A percentile compares a stretch with the other conserved stretches of the same genome.
phyloP scores from a whole-genome alignment of 2,888 invertebrate species.

The Boloria euphrosyne region DNA sequence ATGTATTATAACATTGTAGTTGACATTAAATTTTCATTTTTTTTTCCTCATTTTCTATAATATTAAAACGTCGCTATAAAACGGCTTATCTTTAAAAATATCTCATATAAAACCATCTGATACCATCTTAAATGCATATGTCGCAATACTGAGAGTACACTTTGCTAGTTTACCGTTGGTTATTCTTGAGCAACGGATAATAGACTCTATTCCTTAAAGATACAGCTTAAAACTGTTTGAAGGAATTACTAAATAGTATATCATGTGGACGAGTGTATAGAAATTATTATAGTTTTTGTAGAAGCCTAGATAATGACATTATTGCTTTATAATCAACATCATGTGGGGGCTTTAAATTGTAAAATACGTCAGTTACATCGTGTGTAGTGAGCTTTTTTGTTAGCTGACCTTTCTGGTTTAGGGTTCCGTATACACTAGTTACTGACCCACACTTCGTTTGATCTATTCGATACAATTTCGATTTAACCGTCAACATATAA shows the following conservation, averaged over 20 bases:
- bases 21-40: neutral
- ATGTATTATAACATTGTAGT: neutral
- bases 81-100: slow-evolving; percentile 29
- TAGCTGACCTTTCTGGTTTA: slow-evolving; percentile 41
- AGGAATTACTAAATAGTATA: neutral
- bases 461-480: too few relatives aligned
- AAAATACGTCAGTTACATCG: slow-evolving; percentile 45
- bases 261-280: slow-evolving; percentile 20
- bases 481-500: too few relatives aligned
- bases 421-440: neutral
- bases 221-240: slow-evolving; percentile 7
- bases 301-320: slow-evolving; percentile 61
- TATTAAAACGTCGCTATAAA: slow-evolving; percentile 27
- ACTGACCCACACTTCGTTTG: too few relatives aligned
- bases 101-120: slow-evolving; percentile 27
- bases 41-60: slow-evolving; percentile 11
- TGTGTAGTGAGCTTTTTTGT: slow-evolving; percentile 37
- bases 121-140: slow-evolving; percentile 31
- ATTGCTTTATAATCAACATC: slow-evolving; percentile 70
- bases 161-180: neutral
- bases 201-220: neutral
- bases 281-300: slow-evolving; percentile 65
- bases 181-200: neutral
- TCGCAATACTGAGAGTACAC: slow-evolving; percentile 9
- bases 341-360: slow-evolving; percentile 61